Evolutionary conservation across 2,113 vertebrate genomes (phyloP).

Genomic region (Heterotilapia buettikoferi): DNA sequence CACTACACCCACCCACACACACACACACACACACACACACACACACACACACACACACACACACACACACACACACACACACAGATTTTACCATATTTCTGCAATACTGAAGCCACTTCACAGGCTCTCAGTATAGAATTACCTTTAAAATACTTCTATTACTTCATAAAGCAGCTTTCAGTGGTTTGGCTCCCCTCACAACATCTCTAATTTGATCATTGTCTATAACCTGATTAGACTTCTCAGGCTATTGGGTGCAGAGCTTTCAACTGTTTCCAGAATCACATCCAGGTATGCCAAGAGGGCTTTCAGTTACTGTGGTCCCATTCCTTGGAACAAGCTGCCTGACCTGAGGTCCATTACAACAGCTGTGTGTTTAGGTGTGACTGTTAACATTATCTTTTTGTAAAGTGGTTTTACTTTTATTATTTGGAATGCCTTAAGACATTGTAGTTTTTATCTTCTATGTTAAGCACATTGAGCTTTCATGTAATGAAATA

Average conservation of each 20-base stretch:
- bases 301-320: background rate
- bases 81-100: background rate
- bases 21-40: too few relatives aligned
- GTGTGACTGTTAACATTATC: background rate
- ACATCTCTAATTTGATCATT: background rate
- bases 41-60: too few relatives aligned
- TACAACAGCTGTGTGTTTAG: background rate
- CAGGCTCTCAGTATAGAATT: background rate
- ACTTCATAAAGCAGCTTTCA: background rate
- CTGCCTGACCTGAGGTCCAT: background rate
- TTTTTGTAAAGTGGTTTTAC: background rate
- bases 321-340: background rate
- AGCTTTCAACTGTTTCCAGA: background rate
- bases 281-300: background rate
- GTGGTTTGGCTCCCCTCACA: background rate
- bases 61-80: fast-evolving
- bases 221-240: background rate
- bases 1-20: too few relatives aligned
- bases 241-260: background rate
- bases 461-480: background rate
- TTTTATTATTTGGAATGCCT: background rate
- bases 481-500: background rate
- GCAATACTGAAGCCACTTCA: background rate
- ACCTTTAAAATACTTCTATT: background rate
- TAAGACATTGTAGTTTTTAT: background rate